Evolutionary conservation across 1,140 invertebrate species (phyloP), one percentile per base, ranked within the genome.

Genomic region (Caerostris extrusa): DNA sequence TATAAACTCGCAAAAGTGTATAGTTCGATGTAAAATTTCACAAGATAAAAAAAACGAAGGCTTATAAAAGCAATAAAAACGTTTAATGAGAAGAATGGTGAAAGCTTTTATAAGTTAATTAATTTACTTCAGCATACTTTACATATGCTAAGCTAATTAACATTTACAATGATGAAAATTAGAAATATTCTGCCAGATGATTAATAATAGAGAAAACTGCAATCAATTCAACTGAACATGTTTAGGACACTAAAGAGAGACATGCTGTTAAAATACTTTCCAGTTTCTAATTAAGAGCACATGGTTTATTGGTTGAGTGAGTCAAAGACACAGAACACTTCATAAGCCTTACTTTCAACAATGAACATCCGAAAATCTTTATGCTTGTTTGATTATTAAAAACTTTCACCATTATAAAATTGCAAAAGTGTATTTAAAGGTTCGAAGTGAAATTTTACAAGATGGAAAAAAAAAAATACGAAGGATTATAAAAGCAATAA

Each of bases 21-120:
- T 34, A 34, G 34, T 34, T 34, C 34, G 34, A 34, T 1, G 0
- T 34, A 0, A 34, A 34, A 34, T 34, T 34, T 34, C 2, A 34
- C 34, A 34, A 34, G 34, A 34, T 34, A n/a, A n/a, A n/a, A n/a
- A n/a, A n/a, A n/a, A n/a, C n/a, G n/a, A n/a, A n/a, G n/a, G n/a
- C n/a, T n/a, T n/a, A n/a, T n/a, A n/a, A n/a, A n/a, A n/a, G n/a
- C n/a, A n/a, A n/a, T n/a, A n/a, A n/a, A n/a, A n/a, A n/a, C n/a
- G n/a, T n/a, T n/a, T n/a, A 85, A 92, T 92, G 87, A 34, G 19
- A 14, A 50, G n/a, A 17, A 60, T 60, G 12, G 55, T 81, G 77
- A 81, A 91, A 91, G 69, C 89, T 91, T 91, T 91, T 82, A 82
- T 82, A 91, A 77, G 69, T 91, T 91, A 91, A 91, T 91, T 91